These are phyloP conservation scores for Atta cephalotes DNA, from an alignment of 1,140 invertebrate genomes.

Conservation along the genomic window DNA sequence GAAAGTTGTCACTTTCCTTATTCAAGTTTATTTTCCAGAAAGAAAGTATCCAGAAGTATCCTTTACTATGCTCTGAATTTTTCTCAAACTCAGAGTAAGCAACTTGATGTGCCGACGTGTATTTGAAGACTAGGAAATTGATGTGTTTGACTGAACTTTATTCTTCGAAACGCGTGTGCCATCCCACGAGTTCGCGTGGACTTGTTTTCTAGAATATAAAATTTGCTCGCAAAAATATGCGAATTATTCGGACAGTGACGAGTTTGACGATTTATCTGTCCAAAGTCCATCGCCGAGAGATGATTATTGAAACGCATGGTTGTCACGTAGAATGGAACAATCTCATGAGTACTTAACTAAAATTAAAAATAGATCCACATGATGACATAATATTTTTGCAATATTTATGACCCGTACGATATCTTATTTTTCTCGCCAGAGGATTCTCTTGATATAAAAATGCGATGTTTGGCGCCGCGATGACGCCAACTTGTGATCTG, in stretches of 20 bases:
- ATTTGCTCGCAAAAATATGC: constrained; percentile 28
- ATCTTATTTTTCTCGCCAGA: background rate
- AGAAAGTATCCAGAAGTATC: constrained; percentile 17
- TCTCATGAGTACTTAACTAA: constrained; percentile 10
- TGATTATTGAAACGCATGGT: background rate
- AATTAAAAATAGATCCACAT: constrained; percentile 21
- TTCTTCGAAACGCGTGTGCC: background rate
- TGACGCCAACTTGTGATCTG: background rate
- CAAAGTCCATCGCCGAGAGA: background rate
- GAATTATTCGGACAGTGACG: background rate
- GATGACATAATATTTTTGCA: constrained; percentile 28
- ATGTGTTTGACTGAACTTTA: constrained; percentile 35
- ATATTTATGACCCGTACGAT: background rate
- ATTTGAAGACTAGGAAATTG: constrained; percentile 38
- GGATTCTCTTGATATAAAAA: background rate
- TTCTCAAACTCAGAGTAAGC: constrained; percentile 23
- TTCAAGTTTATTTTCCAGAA: constrained; percentile 43
- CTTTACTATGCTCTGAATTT: constrained; percentile 19
- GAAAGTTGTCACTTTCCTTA: constrained; percentile 41
- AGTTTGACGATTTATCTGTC: constrained; percentile 36
- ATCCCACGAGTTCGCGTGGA: background rate
- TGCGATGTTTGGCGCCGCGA: background rate
- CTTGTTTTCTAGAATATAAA: background rate
- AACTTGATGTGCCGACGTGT: constrained; percentile 19
- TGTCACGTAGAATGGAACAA: constrained; percentile 21